phyloP scores from a whole-genome alignment of 2,888 invertebrate species.

The Opisthograptis luteolata region DNA sequence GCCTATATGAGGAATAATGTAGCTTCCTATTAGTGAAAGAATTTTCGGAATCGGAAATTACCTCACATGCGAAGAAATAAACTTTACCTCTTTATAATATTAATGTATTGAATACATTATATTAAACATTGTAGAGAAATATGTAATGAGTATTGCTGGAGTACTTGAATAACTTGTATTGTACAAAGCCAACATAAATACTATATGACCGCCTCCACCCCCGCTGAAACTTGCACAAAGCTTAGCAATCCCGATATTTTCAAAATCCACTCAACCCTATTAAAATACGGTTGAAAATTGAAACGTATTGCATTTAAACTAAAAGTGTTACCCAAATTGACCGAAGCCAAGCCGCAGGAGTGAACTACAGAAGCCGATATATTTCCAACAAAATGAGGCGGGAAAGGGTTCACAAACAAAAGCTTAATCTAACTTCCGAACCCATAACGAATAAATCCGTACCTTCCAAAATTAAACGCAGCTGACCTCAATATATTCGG shows the following conservation, averaged over 20 bases:
- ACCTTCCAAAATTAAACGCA: conserved; percentile 2
- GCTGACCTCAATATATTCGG: conserved; percentile 16
- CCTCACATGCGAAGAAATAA: too few relatives aligned
- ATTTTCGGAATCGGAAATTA: too few relatives aligned
- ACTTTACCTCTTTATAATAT: too few relatives aligned
- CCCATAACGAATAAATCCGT: conserved; percentile 14
- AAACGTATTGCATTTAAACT: neutral
- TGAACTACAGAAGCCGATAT: neutral
- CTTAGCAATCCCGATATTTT: neutral
- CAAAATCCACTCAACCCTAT: neutral
- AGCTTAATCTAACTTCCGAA: conserved; percentile 16
- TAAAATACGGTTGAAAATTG: neutral
- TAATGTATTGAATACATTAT: too few relatives aligned
- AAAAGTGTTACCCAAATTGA: neutral
- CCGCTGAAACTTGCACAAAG: too few relatives aligned
- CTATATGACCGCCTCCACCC: too few relatives aligned
- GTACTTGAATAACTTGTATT: too few relatives aligned
- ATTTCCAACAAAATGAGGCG: conserved; percentile 11
- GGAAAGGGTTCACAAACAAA: conserved; percentile 17
- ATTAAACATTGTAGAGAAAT: too few relatives aligned
- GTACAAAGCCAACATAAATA: too few relatives aligned
- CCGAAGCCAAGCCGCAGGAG: neutral
- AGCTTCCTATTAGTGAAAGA: too few relatives aligned
- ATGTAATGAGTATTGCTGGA: too few relatives aligned
- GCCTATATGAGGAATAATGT: too few relatives aligned